Conservation (phyloP, 2,113 vertebrate genomes). For the Macaca nemestrina region DNA sequence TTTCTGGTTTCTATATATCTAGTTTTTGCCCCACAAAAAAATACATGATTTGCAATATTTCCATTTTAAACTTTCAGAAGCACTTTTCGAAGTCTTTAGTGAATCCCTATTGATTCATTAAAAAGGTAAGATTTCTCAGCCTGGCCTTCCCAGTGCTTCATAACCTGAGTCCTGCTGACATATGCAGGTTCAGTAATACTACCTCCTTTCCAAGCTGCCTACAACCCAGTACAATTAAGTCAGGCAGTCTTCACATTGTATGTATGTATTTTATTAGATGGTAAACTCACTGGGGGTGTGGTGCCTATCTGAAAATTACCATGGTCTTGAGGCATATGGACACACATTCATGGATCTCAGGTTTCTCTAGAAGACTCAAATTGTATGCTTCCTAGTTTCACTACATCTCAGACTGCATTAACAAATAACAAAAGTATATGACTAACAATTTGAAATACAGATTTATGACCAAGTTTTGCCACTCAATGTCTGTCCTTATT, state of each 20-base stretch:
- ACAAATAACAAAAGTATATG: not conserved
- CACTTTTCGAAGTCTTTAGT: not conserved
- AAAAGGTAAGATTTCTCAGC: not conserved
- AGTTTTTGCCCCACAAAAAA: not conserved
- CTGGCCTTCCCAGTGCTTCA: not conserved
- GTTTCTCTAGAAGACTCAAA: not conserved
- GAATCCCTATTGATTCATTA: not conserved
- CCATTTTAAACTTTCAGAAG: not conserved
- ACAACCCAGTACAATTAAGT: not conserved
- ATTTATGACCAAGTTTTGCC: not conserved
- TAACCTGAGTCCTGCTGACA: not conserved
- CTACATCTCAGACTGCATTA: not conserved
- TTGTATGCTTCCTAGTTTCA: not conserved
- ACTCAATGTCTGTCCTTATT: not conserved
- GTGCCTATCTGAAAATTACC: not conserved
- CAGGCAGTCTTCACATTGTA: not conserved
- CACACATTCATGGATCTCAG: not conserved
- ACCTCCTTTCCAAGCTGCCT: not conserved
- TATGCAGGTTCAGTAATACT: not conserved
- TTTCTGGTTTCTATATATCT: not conserved
- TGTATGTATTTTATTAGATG: not conserved
- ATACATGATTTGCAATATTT: not conserved
- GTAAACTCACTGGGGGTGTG: not conserved
- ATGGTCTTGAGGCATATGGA: too few species aligned
- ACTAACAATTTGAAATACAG: not conserved